Base-by-base conservation (phyloP, 2,888 invertebrate species). In the Nymphalis polychloros region DNA sequence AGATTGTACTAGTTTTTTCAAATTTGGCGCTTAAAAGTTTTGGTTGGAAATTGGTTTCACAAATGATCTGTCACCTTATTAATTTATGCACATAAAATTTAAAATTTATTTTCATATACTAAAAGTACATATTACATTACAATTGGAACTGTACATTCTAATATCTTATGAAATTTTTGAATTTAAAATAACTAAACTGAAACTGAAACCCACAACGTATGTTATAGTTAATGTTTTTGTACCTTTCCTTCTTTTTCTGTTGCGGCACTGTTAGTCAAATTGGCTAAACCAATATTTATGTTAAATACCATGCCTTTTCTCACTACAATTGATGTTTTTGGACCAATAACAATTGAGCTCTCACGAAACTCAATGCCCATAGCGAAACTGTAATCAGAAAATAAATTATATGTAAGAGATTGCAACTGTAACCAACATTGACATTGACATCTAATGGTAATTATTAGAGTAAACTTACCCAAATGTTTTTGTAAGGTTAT, bases 321-420 rank as follows among this genome's bases (percentile, higher is more conserved):
- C 0, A 96, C 95, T 2, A 94, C 85, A 1, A 95, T 94, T 53
- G 94, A 95, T 17, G 97, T 97, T 93, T 99, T 99, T 1, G 97
- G 97, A 0, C 97, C 97, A 80, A 99, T 97, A 0, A 98, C 94
- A 67, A 99, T 93, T 0, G 98, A 97, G 77, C 97, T 97, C 87
- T 99, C 99, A 67, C 99, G 95, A 85, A 99, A 99, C 85, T 99
- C 99, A 77, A 99, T 97, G 8, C 99, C 99, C 96, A 97, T 99
- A 0, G 96, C 98, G 92, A 99, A 99, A 7, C 95, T 95, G 80
- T 50, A 86, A 83, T 63, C 13, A 41, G 4, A 41, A 41, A 41
- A 41, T 2, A 13, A 17, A 23, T 35, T 35, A 7, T 53, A 53
- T 16, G 5, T 52, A 23, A 23, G 13, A 10, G 23, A 23, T 27